A percentile compares a stretch with the other conserved stretches of the same genome.
Evolutionary conservation across 2,797 vertebrate species (phyloP).

Genomic region (Taenioides sp.): DNA sequence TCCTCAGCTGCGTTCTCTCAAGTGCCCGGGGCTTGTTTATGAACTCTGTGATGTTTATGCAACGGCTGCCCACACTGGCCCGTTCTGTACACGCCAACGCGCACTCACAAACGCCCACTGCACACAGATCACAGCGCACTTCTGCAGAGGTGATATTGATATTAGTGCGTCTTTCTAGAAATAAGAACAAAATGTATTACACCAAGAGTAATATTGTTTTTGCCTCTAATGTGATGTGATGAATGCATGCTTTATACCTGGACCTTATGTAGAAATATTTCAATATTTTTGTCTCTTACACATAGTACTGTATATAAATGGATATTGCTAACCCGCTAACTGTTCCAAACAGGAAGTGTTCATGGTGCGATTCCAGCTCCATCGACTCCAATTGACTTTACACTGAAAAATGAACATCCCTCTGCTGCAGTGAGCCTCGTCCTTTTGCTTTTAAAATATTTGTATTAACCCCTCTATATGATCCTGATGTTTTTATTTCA

Average conservation of each 20-base stretch:
- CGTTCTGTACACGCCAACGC: constrained; percentile 51
- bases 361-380: too few species aligned
- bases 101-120: constrained; percentile 47
- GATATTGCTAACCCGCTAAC: too few species aligned
- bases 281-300: neutral
- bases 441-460: too few species aligned
- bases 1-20: constrained; percentile 67
- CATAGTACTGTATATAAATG: too few species aligned
- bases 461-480: too few species aligned
- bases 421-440: too few species aligned
- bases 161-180: constrained; percentile 5
- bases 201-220: neutral
- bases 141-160: constrained; percentile 21
- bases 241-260: neutral
- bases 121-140: constrained; percentile 11
- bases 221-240: neutral
- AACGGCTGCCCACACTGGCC: constrained; percentile 59
- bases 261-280: neutral
- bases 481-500: too few species aligned
- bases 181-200: neutral
- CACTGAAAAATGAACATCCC: too few species aligned
- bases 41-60: constrained; percentile 69
- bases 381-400: too few species aligned
- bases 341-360: too few species aligned
- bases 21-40: constrained; percentile 63